Percentiles rank a stretch among this genome's conserved stretches.
phyloP scores from a whole-genome alignment of 1,140 invertebrate genomes.

The Calosoma granatense region DNA sequence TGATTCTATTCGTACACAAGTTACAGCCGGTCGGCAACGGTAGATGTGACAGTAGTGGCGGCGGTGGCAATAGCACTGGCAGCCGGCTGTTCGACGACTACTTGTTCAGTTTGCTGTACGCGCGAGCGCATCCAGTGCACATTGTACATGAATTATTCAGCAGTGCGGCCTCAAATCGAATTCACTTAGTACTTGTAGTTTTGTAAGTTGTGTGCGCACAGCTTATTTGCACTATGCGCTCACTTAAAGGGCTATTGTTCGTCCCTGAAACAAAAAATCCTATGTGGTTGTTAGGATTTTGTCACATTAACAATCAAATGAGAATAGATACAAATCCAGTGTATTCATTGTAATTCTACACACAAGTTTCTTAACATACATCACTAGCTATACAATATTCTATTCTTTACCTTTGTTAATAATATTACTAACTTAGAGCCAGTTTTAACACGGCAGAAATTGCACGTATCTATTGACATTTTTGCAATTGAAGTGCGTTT shows the following conservation, averaged over 20 bases:
- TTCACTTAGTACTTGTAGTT: slow-evolving; percentile 6
- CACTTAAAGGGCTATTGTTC: too few species aligned
- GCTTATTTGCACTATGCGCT: not conserved
- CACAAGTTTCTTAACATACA: too few species aligned
- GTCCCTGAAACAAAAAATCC: not conserved
- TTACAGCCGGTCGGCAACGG: not conserved
- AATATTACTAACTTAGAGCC: too few species aligned
- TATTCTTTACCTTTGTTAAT: too few species aligned
- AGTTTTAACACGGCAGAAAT: too few species aligned
- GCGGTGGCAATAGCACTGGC: not conserved
- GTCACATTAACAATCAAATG: not conserved
- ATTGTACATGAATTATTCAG: slow-evolving; percentile 1
- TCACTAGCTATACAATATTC: too few species aligned
- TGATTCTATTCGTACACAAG: not conserved
- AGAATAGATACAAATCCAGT: too few species aligned
- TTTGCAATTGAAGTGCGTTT: too few species aligned
- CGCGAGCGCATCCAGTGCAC: not conserved
- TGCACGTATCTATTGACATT: too few species aligned
- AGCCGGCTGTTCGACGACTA: not conserved
- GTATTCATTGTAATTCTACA: too few species aligned
- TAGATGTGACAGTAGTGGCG: not conserved
- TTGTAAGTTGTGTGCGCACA: slow-evolving; percentile 2
- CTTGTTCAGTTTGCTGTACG: not conserved
- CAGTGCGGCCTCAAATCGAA: not conserved
- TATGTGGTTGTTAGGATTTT: not conserved